Evolutionary conservation across 2,888 invertebrate genomes (phyloP).

Genomic region (Chrysomela aeneicollis): DNA sequence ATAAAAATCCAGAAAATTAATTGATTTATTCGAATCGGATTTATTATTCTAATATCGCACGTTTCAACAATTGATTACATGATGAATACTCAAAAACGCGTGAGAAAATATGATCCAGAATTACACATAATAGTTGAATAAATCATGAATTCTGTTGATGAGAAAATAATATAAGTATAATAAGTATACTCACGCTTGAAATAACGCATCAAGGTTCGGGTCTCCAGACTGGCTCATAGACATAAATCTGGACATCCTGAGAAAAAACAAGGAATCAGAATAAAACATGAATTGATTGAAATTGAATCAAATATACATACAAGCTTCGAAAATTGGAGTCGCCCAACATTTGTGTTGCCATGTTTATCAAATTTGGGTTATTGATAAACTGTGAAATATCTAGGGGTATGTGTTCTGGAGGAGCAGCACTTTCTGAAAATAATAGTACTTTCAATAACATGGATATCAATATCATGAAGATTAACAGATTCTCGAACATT

Average conservation of each 20-base stretch:
- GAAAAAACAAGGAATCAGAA: no score
- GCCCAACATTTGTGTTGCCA: constrained; percentile 85
- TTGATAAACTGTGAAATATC: constrained; percentile 75
- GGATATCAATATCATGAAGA: not conserved
- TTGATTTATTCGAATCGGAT: no score
- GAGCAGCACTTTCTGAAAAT: constrained; percentile 45
- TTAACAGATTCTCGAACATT: no score
- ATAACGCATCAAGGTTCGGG: constrained; percentile 53
- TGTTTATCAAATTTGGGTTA: constrained; percentile 83
- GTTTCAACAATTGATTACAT: no score
- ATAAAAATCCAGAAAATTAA: constrained; percentile 1
- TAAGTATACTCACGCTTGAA: constrained; percentile 47
- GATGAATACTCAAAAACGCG: no score
- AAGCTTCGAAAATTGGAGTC: constrained; percentile 85
- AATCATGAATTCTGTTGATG: no score
- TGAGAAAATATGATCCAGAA: no score
- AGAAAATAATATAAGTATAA: no score
- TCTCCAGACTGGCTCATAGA: constrained; percentile 51
- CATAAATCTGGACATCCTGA: constrained; percentile 58
- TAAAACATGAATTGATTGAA: constrained; percentile 19
- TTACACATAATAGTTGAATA: no score
- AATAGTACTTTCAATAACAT: constrained; percentile 1
- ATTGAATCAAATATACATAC: constrained; percentile 49
- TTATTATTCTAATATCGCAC: no score
- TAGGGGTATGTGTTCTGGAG: constrained; percentile 52